phyloP scores from a whole-genome alignment of 2,113 vertebrate genomes.

The Mohoua ochrocephala region DNA sequence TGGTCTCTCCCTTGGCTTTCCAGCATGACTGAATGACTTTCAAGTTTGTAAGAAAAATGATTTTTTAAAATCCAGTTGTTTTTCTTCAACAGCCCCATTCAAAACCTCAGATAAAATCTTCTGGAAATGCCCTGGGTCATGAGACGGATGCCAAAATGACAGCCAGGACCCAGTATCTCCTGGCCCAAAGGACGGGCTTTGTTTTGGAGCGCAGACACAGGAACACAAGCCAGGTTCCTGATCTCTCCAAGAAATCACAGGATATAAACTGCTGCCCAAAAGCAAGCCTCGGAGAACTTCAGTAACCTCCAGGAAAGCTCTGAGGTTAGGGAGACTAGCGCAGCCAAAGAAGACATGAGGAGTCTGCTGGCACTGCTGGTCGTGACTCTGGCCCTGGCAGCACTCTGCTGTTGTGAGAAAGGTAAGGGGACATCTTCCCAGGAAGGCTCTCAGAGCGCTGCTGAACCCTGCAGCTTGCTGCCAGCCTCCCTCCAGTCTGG shows the following conservation, averaged over 20 bases:
- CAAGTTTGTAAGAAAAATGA: not conserved
- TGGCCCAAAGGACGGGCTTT: not conserved
- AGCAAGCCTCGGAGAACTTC: not conserved
- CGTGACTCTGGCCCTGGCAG: not conserved
- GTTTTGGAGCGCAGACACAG: not conserved
- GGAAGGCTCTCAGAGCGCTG: not conserved
- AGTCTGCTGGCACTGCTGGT: conserved; percentile 6
- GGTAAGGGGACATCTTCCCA: conserved; percentile 24
- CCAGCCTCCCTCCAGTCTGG: not conserved
- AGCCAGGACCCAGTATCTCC: not conserved
- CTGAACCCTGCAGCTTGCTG: not conserved
- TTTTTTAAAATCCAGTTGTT: not conserved
- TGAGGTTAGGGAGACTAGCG: not conserved
- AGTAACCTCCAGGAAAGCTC: conserved; percentile 1
- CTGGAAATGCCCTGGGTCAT: not conserved
- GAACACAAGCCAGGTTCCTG: not conserved
- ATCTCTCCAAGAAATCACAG: not conserved
- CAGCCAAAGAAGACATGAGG: conserved; percentile 41
- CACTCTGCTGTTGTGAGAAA: conserved; percentile 18
- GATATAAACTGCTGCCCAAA: conserved; percentile 42
- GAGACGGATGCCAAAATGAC: not conserved
- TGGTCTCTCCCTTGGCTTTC: not conserved
- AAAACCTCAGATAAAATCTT: conserved; percentile 1
- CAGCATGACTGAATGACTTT: not conserved
- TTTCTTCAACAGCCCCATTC: not conserved